Conservation (phyloP, 1,140 invertebrate species). For the Coenobita brevimanus region DNA sequence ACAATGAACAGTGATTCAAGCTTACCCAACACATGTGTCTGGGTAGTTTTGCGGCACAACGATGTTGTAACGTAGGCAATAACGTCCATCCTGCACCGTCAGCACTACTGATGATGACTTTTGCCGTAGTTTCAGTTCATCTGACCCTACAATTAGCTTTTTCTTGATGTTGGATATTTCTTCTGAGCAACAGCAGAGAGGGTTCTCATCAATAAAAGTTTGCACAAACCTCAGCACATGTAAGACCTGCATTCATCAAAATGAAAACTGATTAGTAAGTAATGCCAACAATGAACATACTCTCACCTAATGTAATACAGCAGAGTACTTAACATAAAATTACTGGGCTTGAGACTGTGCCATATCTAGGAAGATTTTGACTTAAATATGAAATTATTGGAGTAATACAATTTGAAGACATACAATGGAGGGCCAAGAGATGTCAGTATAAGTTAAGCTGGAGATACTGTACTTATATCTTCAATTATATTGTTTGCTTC, state of each 20-base stretch:
- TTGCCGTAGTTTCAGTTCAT: conserved; percentile 82
- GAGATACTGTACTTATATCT: too few relatives aligned
- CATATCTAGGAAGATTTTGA: too few relatives aligned
- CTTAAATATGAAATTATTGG: too few relatives aligned
- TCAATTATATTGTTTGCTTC: too few relatives aligned
- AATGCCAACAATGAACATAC: too few relatives aligned
- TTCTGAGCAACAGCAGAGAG: conserved; percentile 83
- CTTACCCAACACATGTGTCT: conserved; percentile 76
- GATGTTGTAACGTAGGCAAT: conserved; percentile 79
- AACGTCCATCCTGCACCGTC: conserved; percentile 78
- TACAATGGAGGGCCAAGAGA: too few relatives aligned
- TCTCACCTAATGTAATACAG: too few relatives aligned
- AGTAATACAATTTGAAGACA: too few relatives aligned
- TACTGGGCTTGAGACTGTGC: too few relatives aligned
- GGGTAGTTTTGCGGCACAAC: conserved; percentile 82
- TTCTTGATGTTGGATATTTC: conserved; percentile 81
- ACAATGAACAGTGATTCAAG: neutral
- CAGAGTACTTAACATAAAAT: too few relatives aligned
- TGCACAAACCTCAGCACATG: conserved; percentile 79
- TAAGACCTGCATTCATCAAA: conserved; percentile 74
- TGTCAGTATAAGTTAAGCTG: too few relatives aligned
- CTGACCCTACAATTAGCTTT: conserved; percentile 73
- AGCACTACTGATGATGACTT: conserved; percentile 79
- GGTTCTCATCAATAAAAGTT: conserved; percentile 83
- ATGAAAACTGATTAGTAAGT: too few relatives aligned